Evolutionary conservation across 2,888 invertebrate species (phyloP).

Genomic region (Melanchra persicariae): DNA sequence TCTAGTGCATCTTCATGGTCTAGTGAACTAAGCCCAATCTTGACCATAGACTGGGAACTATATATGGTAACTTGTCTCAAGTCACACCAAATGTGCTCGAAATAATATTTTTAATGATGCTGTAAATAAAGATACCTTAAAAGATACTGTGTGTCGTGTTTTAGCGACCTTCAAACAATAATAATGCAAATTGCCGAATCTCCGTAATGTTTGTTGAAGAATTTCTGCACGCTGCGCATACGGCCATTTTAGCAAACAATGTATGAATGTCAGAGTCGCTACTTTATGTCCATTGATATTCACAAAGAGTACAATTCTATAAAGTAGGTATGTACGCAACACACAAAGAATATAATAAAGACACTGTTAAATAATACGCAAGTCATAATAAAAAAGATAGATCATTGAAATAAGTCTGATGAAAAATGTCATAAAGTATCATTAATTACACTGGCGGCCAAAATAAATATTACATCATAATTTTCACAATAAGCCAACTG

Average conservation of each 20-base stretch:
- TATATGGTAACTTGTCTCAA: background rate
- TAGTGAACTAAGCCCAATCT: background rate
- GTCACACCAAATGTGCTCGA: background rate
- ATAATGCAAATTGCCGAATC: constrained; percentile 53
- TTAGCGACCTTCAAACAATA: constrained; percentile 41
- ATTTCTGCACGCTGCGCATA: constrained; percentile 50
- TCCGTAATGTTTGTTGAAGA: constrained; percentile 27
- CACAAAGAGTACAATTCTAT: constrained; percentile 54
- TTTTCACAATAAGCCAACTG: constrained; percentile 37
- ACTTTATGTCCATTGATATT: constrained; percentile 60
- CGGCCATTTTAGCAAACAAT: constrained; percentile 58
- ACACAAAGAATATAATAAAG: constrained; percentile 46
- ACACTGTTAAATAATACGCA: constrained; percentile 14
- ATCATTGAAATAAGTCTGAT: background rate
- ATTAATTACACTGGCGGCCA: constrained; percentile 20
- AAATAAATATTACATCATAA: constrained; percentile 42
- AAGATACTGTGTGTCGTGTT: background rate
- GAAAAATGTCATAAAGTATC: constrained; percentile 3
- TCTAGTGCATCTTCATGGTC: background rate
- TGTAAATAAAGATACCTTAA: background rate
- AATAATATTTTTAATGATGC: background rate
- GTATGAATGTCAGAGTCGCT: constrained; percentile 51
- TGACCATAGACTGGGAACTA: background rate
- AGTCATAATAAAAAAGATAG: background rate
- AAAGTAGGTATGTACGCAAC: constrained; percentile 25